phyloP scores from a whole-genome alignment of 2,888 invertebrate species.

The Euzetes globulus region DNA sequence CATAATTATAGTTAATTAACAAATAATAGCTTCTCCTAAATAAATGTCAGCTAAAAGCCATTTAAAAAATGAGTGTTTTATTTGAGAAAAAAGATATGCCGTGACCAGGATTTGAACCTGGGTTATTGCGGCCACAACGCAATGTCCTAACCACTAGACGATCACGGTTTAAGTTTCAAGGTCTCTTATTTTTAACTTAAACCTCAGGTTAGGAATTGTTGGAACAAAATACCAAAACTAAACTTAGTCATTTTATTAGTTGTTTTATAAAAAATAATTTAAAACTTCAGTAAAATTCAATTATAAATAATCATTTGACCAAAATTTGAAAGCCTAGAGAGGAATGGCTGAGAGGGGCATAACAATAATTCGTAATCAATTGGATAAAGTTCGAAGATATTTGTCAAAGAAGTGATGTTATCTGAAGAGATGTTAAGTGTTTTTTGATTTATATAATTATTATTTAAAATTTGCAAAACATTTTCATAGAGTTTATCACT shows the following conservation, averaged over 20 bases:
- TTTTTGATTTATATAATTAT: neutral
- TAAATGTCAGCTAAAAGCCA: no score
- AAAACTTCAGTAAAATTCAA: neutral
- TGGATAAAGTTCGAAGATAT: neutral
- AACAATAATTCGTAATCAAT: slow-evolving; percentile 61
- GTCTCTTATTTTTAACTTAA: no score
- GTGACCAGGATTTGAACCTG: slow-evolving; percentile 69
- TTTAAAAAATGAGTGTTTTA: no score
- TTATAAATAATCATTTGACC: slow-evolving; percentile 61
- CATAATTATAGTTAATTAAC: no score
- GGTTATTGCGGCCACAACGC: slow-evolving; percentile 70
- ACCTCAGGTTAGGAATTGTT: no score
- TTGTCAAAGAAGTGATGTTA: neutral
- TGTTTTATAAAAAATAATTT: no score
- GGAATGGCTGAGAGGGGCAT: slow-evolving; percentile 71
- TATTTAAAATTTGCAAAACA: neutral
- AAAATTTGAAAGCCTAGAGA: slow-evolving; percentile 66
- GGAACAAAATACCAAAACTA: no score
- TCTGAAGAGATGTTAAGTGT: neutral
- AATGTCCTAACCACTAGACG: slow-evolving; percentile 67
- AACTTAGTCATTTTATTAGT: no score
- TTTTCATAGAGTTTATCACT: slow-evolving; percentile 3
- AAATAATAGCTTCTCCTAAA: no score
- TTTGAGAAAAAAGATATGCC: slow-evolving; percentile 49
- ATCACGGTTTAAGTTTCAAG: no score